Conservation (phyloP, 2,797 vertebrate species). For the Basileuterus tristriatus region DNA sequence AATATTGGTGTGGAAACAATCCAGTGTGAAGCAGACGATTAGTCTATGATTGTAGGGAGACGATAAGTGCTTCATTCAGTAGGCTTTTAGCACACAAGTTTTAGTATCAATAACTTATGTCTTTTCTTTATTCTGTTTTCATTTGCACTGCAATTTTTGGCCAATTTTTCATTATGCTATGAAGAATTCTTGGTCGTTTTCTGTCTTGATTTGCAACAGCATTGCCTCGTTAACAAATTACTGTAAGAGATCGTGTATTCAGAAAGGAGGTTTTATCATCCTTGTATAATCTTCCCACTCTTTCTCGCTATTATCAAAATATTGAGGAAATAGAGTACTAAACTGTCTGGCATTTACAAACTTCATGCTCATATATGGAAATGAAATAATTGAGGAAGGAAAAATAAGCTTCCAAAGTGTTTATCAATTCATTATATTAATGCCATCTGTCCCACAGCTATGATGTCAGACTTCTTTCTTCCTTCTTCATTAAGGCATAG, state of each 20-base stretch:
- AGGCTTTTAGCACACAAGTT: slow-evolving; percentile 43
- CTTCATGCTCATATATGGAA: slow-evolving; percentile 1
- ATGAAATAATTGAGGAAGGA: slow-evolving; percentile 38
- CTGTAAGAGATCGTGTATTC: background rate
- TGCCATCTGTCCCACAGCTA: slow-evolving; percentile 59
- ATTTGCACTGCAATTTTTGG: slow-evolving; percentile 39
- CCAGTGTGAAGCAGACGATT: slow-evolving; percentile 41
- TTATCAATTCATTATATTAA: slow-evolving; percentile 66
- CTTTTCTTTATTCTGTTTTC: slow-evolving; percentile 50
- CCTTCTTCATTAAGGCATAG: slow-evolving; percentile 58
- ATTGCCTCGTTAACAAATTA: slow-evolving; percentile 57
- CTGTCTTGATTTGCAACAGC: slow-evolving; percentile 44
- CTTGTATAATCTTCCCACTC: slow-evolving; percentile 27
- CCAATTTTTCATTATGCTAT: slow-evolving; percentile 31
- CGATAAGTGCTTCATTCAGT: slow-evolving; percentile 44
- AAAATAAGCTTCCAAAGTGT: slow-evolving; percentile 60
- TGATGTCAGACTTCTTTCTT: slow-evolving; percentile 37
- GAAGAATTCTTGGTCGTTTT: slow-evolving; percentile 24
- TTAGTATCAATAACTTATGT: slow-evolving; percentile 61
- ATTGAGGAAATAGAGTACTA: slow-evolving; percentile 23
- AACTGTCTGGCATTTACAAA: slow-evolving; percentile 1
- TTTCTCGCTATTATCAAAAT: slow-evolving; percentile 34
- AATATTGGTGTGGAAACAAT: slow-evolving; percentile 45
- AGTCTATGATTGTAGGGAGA: slow-evolving; percentile 33
- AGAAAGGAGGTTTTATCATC: slow-evolving; percentile 21